Evolutionary conservation across 2,888 invertebrate genomes (phyloP), one percentile per base, ranked within the genome.

Genomic region (Cheilosia impressa): DNA sequence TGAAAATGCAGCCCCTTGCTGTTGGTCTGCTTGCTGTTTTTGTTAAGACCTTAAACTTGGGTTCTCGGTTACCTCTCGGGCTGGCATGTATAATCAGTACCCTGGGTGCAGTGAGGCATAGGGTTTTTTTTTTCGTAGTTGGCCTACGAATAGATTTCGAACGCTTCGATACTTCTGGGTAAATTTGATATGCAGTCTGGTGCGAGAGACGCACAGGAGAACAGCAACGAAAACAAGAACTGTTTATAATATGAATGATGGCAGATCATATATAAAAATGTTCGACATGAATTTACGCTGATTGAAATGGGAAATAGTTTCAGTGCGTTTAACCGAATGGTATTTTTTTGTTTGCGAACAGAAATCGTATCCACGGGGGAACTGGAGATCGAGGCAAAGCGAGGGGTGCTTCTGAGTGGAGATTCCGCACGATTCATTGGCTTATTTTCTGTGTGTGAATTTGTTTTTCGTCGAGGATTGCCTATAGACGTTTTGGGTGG

Each of bases 211-310:
- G 60, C 52, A 68, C n/a, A 47, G n/a, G 24, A 69, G 62, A 66
- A 75, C 27, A 58, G 27, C 75, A 58, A 52, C 65, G 65, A 65
- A 71, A 72, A 79, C 72, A 72, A 72, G 79, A 79, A 65, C 72
- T 45, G 72, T 72, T 79, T 58, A 65, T 72, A 79, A 66, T 65
- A 58, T 79, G 79, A 79, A 72, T 79, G 72, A 79, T 79, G 79
- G 79, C 72, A 47, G 72, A 79, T 79, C 72, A 72, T 79, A 79
- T 72, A 79, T 72, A 79, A 79, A 79, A 60, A 72, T 72, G 79
- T 79, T 79, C 65, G 79, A 79, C 79, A 72, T 79, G 79, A 79
- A 79, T 79, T 79, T 66, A 79, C 79, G 79, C 58, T 79, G 79
- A 79, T 79, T 79, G 79, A 79, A 79, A 79, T 79, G 79, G 65